phyloP scores from a whole-genome alignment of 1,140 invertebrate genomes.

The Lutraria rhynchaena region DNA sequence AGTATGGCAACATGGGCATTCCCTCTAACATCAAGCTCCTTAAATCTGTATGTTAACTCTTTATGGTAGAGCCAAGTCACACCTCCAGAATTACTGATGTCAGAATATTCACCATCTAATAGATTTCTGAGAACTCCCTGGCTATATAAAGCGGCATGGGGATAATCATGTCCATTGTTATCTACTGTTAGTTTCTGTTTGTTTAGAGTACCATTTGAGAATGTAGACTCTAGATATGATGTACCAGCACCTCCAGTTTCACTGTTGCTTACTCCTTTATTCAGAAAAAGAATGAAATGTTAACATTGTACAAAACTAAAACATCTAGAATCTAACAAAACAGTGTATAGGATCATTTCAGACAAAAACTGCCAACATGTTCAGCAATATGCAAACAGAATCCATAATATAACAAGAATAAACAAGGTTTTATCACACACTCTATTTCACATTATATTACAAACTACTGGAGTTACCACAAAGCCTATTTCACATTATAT shows the following conservation, averaged over 20 bases:
- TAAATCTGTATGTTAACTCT: constrained; percentile 64
- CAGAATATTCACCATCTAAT: constrained; percentile 65
- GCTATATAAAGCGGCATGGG: constrained; percentile 51
- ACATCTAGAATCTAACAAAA: neutral
- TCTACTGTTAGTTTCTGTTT: constrained; percentile 64
- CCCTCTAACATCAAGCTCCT: constrained; percentile 65
- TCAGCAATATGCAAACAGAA: neutral
- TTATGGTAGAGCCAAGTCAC: constrained; percentile 75
- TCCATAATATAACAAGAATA: neutral
- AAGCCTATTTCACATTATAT: too few species aligned
- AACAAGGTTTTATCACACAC: neutral
- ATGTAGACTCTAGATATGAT: constrained; percentile 64
- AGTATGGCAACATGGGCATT: constrained; percentile 75
- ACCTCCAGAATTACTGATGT: constrained; percentile 68
- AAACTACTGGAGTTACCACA: too few species aligned
- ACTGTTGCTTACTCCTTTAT: constrained; percentile 63
- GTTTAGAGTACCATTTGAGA: constrained; percentile 33
- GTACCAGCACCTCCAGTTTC: constrained; percentile 74
- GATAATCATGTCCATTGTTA: constrained; percentile 71
- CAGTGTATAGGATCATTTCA: neutral
- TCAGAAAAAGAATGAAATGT: neutral
- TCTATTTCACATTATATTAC: neutral
- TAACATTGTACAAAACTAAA: neutral
- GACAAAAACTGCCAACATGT: neutral
- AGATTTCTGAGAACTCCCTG: constrained; percentile 64